Conservation (phyloP, 2,888 invertebrate genomes). For the Athetis lepigone region DNA sequence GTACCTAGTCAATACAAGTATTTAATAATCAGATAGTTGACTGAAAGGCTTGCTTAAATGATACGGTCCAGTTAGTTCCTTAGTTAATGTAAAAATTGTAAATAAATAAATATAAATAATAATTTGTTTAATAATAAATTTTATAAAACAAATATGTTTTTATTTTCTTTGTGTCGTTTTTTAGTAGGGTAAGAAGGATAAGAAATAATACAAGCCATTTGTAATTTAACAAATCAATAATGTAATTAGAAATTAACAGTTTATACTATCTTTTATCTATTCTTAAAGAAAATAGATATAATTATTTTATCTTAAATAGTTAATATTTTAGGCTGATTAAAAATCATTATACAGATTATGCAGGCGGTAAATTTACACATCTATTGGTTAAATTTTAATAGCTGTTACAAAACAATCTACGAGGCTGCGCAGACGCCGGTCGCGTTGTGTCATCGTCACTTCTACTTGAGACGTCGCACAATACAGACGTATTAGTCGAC, state of each 20-base stretch:
- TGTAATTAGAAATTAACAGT: slow-evolving; percentile 88
- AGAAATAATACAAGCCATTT: slow-evolving; percentile 72
- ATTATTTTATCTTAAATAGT: slow-evolving; percentile 76
- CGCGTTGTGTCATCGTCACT: slow-evolving; percentile 34
- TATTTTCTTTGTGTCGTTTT: not conserved
- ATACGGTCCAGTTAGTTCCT: slow-evolving; percentile 47
- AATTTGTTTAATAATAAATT: slow-evolving; percentile 23
- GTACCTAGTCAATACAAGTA: slow-evolving; percentile 53
- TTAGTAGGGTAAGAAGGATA: not conserved
- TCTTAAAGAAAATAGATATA: slow-evolving; percentile 85
- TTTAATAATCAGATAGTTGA: slow-evolving; percentile 34
- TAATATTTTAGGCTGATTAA: slow-evolving; percentile 82
- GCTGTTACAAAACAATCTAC: slow-evolving; percentile 79
- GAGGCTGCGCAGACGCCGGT: slow-evolving; percentile 51
- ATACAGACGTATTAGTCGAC: slow-evolving; percentile 44
- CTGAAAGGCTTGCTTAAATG: slow-evolving; percentile 23
- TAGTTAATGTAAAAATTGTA: slow-evolving; percentile 46
- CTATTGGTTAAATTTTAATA: slow-evolving; percentile 75
- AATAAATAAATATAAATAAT: no score
- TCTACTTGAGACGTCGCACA: slow-evolving; percentile 10
- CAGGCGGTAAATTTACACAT: slow-evolving; percentile 83
- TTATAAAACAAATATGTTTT: slow-evolving; percentile 4
- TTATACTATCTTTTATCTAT: slow-evolving; percentile 81
- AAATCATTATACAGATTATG: slow-evolving; percentile 79
- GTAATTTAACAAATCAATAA: slow-evolving; percentile 88